phyloP scores from a whole-genome alignment of 2,797 vertebrate genomes.

The Trachops cirrhosus region DNA sequence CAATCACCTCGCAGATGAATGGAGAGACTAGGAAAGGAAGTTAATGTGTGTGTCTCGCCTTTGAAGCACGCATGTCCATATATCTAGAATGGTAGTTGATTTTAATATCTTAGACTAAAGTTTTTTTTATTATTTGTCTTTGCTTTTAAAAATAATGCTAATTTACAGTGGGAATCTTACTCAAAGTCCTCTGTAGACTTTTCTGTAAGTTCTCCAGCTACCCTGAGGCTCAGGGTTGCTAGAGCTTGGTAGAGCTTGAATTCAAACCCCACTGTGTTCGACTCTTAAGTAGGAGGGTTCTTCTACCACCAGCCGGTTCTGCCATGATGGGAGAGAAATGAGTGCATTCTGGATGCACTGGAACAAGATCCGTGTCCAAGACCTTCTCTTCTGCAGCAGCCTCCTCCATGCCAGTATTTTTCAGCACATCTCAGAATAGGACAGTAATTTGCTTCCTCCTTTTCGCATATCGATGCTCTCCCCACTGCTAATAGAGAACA shows the following conservation, averaged over 20 bases:
- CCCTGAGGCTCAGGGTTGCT: not conserved
- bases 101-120: not conserved
- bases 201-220: not conserved
- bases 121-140: not conserved
- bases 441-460: constrained; percentile 18
- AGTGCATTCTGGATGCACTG: not conserved
- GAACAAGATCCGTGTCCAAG: not conserved
- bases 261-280: not conserved
- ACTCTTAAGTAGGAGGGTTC: not conserved
- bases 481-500: constrained; percentile 64
- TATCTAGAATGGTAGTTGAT: not conserved
- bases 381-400: not conserved
- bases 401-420: not conserved
- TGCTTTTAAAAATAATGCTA: not conserved
- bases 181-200: not conserved
- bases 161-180: not conserved
- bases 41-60: not conserved
- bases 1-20: not conserved
- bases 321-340: not conserved
- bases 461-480: not conserved
- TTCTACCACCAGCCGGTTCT: not conserved
- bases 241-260: not conserved
- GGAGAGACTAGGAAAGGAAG: not conserved
- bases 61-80: not conserved
- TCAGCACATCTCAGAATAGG: constrained; percentile 24